Percentiles rank a stretch among this genome's conserved stretches.
phyloP scores from a whole-genome alignment of 2,113 vertebrate species.

The Pachypanchax playfairii region DNA sequence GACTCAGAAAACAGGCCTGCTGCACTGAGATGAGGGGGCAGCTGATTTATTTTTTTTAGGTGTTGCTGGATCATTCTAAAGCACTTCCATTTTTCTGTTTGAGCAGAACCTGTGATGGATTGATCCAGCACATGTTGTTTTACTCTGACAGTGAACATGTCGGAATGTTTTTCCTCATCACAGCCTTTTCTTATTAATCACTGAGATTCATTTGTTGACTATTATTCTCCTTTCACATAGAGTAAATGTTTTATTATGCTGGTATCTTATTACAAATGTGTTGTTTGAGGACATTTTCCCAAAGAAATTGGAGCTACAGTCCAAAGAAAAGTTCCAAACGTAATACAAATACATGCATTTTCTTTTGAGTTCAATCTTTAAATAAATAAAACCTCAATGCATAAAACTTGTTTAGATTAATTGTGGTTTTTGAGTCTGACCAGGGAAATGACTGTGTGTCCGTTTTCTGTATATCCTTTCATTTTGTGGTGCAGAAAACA shows the following conservation, averaged over 20 bases:
- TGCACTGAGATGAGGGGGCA: constrained; percentile 43
- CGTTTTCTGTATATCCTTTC: constrained; percentile 26
- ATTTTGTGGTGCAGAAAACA: constrained; percentile 52
- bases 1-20: constrained; percentile 63
- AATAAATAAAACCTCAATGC: constrained; percentile 23
- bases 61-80: constrained; percentile 60
- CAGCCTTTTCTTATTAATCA: constrained; percentile 31
- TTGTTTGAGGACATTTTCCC: constrained; percentile 29
- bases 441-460: constrained; percentile 29
- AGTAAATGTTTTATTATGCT: constrained; percentile 30
- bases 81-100: constrained; percentile 53
- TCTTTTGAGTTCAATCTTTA: constrained; percentile 31
- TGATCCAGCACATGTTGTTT: constrained; percentile 62
- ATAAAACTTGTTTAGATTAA: constrained; percentile 33
- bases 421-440: constrained; percentile 17
- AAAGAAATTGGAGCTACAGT: constrained; percentile 22
- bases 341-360: constrained; percentile 41
- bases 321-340: constrained; percentile 36
- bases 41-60: constrained; percentile 35
- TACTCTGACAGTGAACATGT: constrained; percentile 34
- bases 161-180: neutral
- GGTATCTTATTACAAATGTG: constrained; percentile 41
- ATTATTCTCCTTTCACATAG: constrained; percentile 20
- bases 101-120: constrained; percentile 37
- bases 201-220: constrained; percentile 39